phyloP scores from a whole-genome alignment of 2,888 invertebrate genomes.

The Brenthis ino region DNA sequence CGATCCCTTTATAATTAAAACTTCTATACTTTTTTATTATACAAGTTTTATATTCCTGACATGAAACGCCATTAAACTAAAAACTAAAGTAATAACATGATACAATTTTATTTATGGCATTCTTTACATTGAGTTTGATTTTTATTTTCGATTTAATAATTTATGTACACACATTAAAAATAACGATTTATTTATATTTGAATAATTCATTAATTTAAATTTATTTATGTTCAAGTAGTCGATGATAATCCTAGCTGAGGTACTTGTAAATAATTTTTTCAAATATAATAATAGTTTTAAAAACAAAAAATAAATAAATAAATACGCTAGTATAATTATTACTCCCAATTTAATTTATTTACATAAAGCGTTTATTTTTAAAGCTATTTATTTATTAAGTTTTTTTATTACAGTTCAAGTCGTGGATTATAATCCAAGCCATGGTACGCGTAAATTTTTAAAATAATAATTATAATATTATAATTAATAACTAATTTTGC shows the following conservation, averaged over 20 bases:
- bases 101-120: no score
- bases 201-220: not conserved
- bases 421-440: conserved; percentile 30
- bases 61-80: no score
- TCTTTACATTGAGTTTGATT: no score
- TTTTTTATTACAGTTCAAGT: conserved; percentile 41
- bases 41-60: not conserved
- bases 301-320: no score
- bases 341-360: no score
- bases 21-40: no score
- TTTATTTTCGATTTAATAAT: no score
- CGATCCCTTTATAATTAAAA: not conserved
- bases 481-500: not conserved
- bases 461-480: not conserved
- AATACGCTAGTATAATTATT: no score
- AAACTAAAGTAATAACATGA: no score
- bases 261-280: no score
- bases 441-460: conserved; percentile 17
- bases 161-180: not conserved
- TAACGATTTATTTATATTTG: not conserved
- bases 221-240: no score
- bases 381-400: not conserved
- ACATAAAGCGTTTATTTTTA: not conserved
- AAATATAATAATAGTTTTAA: not conserved
- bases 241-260: conserved; percentile 2